phyloP scores from a whole-genome alignment of 2,888 invertebrate species.

The Phortica magna region DNA sequence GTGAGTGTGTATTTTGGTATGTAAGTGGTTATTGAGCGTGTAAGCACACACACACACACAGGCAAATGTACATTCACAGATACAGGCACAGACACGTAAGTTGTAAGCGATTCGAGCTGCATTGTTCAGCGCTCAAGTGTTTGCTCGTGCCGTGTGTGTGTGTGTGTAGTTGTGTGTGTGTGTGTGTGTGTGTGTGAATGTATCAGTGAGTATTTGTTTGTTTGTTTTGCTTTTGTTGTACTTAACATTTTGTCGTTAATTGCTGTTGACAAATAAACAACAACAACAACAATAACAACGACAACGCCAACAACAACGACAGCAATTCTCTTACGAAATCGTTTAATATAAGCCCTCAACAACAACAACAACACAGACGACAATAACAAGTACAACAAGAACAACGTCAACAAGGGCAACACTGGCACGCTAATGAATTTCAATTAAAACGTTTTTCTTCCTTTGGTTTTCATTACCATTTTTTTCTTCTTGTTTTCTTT shows the following conservation, averaged over 20 bases:
- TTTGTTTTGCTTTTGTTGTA: background rate
- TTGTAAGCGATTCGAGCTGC: background rate
- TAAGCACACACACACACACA: background rate
- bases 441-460: no score
- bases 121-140: background rate
- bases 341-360: no score
- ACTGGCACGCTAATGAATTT: no score
- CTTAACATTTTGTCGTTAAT: conserved; percentile 19
- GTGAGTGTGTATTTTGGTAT: no score
- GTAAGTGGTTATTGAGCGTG: background rate
- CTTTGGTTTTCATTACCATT: no score
- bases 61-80: background rate
- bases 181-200: background rate
- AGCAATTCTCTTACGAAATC: no score
- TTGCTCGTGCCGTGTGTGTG: background rate
- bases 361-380: no score
- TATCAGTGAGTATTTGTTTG: background rate
- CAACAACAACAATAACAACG: no score
- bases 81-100: background rate
- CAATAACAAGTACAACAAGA: no score
- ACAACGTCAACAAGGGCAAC: conserved; percentile 32
- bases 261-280: conserved; percentile 4
- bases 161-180: background rate
- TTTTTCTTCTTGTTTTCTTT: no score
- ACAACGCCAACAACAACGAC: no score